Base-by-base conservation (phyloP, 1,140 invertebrate species). In the Solenopsis fugax region DNA sequence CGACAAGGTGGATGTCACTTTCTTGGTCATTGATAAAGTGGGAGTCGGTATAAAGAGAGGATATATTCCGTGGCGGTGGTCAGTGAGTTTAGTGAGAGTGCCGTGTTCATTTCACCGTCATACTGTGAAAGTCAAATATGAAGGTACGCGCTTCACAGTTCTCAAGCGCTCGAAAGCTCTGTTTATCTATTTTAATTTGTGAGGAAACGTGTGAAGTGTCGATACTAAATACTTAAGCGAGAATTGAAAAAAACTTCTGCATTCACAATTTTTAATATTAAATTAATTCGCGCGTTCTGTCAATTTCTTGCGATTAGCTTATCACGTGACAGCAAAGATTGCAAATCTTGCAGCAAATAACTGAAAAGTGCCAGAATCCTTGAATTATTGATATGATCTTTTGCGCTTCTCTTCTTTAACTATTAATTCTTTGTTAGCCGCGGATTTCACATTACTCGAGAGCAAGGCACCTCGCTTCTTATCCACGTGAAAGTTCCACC, bases 21-120 rank as follows among this genome's bases (percentile, higher is more conserved):
- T 87, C 88, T 18, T 52, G 73, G 41, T 71, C 24, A 62, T n/a
- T 85, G 50, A 80, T 85, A 85, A 93, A 88, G 94, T 95, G 94
- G 95, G 95, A 95, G 93, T 89, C 87, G 69, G 87, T 93, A 94
- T 93, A 94, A 93, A 95, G 93, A 92, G 92, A 93, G 91, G 92
- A 94, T 93, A 93, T 93, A 93, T 86, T 88, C 87, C 81, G 88
- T 91, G 90, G 90, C 75, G 91, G 92, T 92, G 87, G 92, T 92
- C 93, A 95, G 95, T 95, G 90, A 92, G 93, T 94, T 93, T 89
- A 95, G 95, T 95, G 95, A 95, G 94, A 95, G 95, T 95, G 93
- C 94, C 91, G 94, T 93, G 93, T 90, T 89, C 89, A 91, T 94
- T 94, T 92, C 91, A 88, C 90, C 90, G 93, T 92, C 92, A 88